Conservation (phyloP, 2,888 invertebrate species). For the Pardosa pseudoannulata region DNA sequence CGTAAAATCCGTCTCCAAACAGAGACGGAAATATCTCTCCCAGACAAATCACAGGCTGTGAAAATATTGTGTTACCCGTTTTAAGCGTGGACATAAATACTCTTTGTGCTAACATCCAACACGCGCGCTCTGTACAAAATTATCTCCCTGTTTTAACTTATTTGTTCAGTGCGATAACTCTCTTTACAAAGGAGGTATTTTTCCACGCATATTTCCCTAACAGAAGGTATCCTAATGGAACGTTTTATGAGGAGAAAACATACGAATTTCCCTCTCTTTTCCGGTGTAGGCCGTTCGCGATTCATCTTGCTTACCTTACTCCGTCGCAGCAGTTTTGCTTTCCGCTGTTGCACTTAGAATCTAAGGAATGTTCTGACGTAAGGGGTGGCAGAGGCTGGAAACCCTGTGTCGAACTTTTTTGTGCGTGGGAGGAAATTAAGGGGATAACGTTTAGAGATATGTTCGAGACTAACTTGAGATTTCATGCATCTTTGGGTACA, state of each 20-base stretch:
- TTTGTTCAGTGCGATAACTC: constrained; percentile 33
- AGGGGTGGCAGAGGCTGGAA: not conserved
- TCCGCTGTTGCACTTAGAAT: constrained; percentile 48
- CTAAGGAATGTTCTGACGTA: constrained; percentile 31
- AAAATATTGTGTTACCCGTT: constrained; percentile 6
- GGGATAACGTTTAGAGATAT: not conserved
- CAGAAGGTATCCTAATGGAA: constrained; percentile 1
- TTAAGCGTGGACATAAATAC: not conserved
- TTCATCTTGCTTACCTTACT: constrained; percentile 60
- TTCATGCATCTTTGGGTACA: constrained; percentile 55
- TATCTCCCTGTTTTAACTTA: constrained; percentile 17
- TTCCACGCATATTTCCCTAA: constrained; percentile 7
- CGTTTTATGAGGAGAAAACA: not conserved
- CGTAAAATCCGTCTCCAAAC: not conserved
- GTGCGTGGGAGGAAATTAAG: constrained; percentile 9
- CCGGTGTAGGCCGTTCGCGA: constrained; percentile 33
- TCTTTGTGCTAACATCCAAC: not conserved
- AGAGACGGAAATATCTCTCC: not conserved
- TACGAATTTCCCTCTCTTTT: constrained; percentile 29
- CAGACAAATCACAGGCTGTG: constrained; percentile 1
- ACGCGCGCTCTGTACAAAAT: not conserved
- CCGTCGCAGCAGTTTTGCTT: constrained; percentile 27
- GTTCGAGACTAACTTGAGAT: constrained; percentile 31
- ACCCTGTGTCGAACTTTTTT: constrained; percentile 4
- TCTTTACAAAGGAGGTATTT: constrained; percentile 36